Evolutionary conservation across 2,888 invertebrate species (phyloP), one percentile per base, ranked within the genome.

Genomic region (Aphodius granarius): DNA sequence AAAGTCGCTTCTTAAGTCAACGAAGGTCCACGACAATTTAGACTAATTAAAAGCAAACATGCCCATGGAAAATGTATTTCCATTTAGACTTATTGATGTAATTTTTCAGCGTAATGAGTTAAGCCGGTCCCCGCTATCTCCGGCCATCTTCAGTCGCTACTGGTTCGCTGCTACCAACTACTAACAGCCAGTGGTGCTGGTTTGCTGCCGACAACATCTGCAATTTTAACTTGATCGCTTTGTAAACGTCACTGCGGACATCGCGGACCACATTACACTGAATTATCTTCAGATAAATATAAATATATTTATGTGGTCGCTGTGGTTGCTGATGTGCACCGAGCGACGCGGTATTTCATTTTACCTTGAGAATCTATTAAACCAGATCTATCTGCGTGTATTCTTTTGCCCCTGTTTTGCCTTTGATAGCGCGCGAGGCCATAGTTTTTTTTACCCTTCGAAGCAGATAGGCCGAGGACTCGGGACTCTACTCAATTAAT

Each of bases 101-200:
- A 85, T 85, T 83, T 84, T 83, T 85, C 83, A 84, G 76, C 79
- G 81, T 85, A 85, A 85, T 84, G 84, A 82, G 81, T 81, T 80
- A 79, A 79, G 76, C 78, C 78, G 78, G 78, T 75, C 43, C 43
- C 74, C 78, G 80, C 76, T 82, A 84, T 83, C 82, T 81, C 21
- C 79, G 80, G 80, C 80, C 81, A 84, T 84, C 83, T 83, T 43
- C 73, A 17, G 21, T 3, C 43, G 83, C 83, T 84, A 84, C 84
- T 82, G 83, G 81, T 81, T 78, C 80, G 81, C 81, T 80, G 79
- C 79, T 78, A 78, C 78, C 79, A 76, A 77, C 81, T 79, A 79
- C 79, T 79, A 78, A 77, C 0, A 19, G 68, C 68, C 68, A 43
- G 9, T 43, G 43, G 43, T 43, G 43, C 43, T 43, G 43, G 43